Conservation (phyloP, 2,888 invertebrate species). For the Napeogenes sylphis region DNA sequence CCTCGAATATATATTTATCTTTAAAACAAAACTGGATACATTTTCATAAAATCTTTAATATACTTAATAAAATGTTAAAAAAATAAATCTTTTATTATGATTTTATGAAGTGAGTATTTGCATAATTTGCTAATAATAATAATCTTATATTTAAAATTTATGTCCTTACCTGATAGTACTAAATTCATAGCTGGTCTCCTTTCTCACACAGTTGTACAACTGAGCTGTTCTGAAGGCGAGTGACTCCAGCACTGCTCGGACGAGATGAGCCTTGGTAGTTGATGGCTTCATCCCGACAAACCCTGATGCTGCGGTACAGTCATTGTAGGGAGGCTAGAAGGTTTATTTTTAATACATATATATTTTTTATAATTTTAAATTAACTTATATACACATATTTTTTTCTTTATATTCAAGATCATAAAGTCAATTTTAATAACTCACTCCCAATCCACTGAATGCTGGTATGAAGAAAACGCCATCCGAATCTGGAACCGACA, state of each 20-base stretch:
- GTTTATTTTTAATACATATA: neutral
- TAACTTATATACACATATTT: too few relatives aligned
- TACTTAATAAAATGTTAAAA: too few relatives aligned
- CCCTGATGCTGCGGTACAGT: conserved; percentile 88
- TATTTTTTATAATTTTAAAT: too few relatives aligned
- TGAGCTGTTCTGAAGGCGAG: conserved; percentile 89
- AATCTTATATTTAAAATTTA: neutral
- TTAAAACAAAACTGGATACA: too few relatives aligned
- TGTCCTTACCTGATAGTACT: conserved; percentile 76
- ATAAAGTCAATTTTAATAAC: conserved; percentile 17
- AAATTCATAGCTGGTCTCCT: conserved; percentile 81
- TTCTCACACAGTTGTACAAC: conserved; percentile 83
- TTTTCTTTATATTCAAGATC: neutral
- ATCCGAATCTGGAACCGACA: conserved; percentile 82
- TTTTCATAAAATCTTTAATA: too few relatives aligned
- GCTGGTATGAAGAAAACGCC: conserved; percentile 93
- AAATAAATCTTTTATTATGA: too few relatives aligned
- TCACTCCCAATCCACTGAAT: conserved; percentile 91
- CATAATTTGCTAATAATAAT: neutral
- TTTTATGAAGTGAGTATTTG: too few relatives aligned
- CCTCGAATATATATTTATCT: too few relatives aligned
- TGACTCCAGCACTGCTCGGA: conserved; percentile 90
- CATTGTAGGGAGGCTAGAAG: conserved; percentile 90
- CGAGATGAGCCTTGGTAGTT: conserved; percentile 86
- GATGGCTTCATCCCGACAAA: conserved; percentile 87